A percentile compares a stretch with the other conserved stretches of the same genome.
phyloP scores from a whole-genome alignment of 2,797 vertebrate genomes.

The Potorous gilbertii region DNA sequence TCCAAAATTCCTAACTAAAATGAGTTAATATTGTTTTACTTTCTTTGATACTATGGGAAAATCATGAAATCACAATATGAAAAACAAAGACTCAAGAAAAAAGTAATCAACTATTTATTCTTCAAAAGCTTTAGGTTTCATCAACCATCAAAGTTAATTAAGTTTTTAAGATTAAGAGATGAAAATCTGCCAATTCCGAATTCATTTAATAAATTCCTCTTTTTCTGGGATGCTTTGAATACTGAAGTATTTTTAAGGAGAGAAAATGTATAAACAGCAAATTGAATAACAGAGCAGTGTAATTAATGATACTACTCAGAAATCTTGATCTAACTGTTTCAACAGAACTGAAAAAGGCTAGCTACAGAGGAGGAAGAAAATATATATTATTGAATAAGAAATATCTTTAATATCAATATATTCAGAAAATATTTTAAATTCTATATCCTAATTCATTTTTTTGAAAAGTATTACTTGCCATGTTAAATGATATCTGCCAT shows the following conservation, averaged over 20 bases:
- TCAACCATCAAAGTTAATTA: conserved; percentile 63
- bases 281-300: conserved; percentile 4
- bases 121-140: conserved; percentile 59
- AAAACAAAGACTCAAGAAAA: conserved; percentile 21
- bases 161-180: conserved; percentile 64
- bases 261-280: conserved; percentile 64
- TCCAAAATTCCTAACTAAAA: conserved; percentile 33
- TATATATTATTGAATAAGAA: neutral
- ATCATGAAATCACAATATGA: conserved; percentile 11
- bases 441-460: neutral
- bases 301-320: neutral
- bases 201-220: conserved; percentile 59
- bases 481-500: neutral
- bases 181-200: conserved; percentile 71
- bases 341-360: neutral
- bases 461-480: neutral
- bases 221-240: conserved; percentile 46
- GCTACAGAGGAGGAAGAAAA: neutral
- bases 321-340: neutral
- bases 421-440: neutral
- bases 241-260: conserved; percentile 62
- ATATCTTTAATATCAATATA: neutral
- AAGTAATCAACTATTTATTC: conserved; percentile 52
- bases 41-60: conserved; percentile 38
- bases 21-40: neutral